phyloP scores from a whole-genome alignment of 2,888 invertebrate species.

The Xylota sylvarum region DNA sequence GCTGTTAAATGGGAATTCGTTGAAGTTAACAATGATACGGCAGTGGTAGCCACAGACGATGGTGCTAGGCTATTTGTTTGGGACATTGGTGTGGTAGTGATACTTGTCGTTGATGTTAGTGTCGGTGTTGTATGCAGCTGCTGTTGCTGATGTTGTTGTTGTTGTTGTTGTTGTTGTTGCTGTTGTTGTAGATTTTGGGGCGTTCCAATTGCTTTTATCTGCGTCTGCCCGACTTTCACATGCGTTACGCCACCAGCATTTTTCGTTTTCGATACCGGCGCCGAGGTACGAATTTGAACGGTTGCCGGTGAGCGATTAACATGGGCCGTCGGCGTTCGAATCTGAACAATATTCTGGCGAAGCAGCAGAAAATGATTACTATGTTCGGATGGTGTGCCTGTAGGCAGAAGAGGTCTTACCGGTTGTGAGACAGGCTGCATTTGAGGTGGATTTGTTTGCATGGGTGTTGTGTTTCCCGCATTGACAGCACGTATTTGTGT shows the following conservation, averaged over 20 bases:
- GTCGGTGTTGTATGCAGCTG: conserved; percentile 81
- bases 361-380: conserved; percentile 56
- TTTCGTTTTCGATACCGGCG: conserved; percentile 80
- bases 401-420: conserved; percentile 79
- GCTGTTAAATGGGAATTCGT: conserved; percentile 73
- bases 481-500: conserved; percentile 82
- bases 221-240: conserved; percentile 85
- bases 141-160: conserved; percentile 82
- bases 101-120: conserved; percentile 82
- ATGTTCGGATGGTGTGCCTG: conserved; percentile 10
- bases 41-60: conserved; percentile 58
- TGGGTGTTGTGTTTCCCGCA: conserved; percentile 78
- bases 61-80: conserved; percentile 66
- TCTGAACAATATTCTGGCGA: conserved; percentile 84
- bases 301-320: conserved; percentile 81
- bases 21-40: conserved; percentile 74
- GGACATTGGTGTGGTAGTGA: conserved; percentile 77
- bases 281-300: conserved; percentile 83
- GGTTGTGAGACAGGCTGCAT: conserved; percentile 84
- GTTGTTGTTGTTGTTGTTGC: conserved; percentile 81
- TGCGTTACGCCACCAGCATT: conserved; percentile 81
- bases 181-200: conserved; percentile 69
- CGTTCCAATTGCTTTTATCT: conserved; percentile 83
- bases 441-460: conserved; percentile 80
- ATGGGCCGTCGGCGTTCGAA: conserved; percentile 81